Evolutionary conservation across 2,888 invertebrate species (phyloP), one percentile per base, ranked within the genome.

Genomic region (Palloptera scutellata): DNA sequence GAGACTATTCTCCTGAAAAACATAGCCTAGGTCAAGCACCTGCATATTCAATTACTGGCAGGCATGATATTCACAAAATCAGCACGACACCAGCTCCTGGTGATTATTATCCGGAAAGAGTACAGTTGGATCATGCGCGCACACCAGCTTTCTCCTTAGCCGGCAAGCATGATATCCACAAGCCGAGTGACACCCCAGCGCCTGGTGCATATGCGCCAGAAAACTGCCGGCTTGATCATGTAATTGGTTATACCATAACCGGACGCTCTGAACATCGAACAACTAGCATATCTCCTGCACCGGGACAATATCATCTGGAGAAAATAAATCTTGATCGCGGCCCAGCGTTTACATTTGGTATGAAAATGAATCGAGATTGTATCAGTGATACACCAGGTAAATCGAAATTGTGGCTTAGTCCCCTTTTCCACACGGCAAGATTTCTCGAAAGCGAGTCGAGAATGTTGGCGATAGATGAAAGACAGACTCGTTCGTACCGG

Each of bases 291-390:
- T 85, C 86, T 67, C 88, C 88, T 72, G 87, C 87, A 61, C 90
- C 90, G 30, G 89, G 88, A 62, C 87, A 88, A 1, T 91, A 91
- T 75, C 77, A 81, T 58, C 86, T 88, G 63, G 87, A 88, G 73
- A 87, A 86, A 67, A 76, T 85, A 67, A 76, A 86, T 9, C 78
- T 87, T 69, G 89, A 89, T 76, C 88, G 85, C 74, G 88, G 89
- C 66, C 92, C 92, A 58, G 88, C 90, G 75, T 92, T 90, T 81
- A 90, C 66, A 54, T 93, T 93, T 81, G 92, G 93, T 77, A 87
- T 89, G 74, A 92, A 91, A 85, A 87, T 89, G 17, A 88, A 88
- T 69, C 85, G 87, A 70, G 88, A 88, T 61, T 89, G 88, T 74
- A 84, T 88, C 73, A 90, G 88, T 81, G 87, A 89, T 73, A 90